phyloP scores from a whole-genome alignment of 2,113 vertebrate genomes.

The Antigone vipio region DNA sequence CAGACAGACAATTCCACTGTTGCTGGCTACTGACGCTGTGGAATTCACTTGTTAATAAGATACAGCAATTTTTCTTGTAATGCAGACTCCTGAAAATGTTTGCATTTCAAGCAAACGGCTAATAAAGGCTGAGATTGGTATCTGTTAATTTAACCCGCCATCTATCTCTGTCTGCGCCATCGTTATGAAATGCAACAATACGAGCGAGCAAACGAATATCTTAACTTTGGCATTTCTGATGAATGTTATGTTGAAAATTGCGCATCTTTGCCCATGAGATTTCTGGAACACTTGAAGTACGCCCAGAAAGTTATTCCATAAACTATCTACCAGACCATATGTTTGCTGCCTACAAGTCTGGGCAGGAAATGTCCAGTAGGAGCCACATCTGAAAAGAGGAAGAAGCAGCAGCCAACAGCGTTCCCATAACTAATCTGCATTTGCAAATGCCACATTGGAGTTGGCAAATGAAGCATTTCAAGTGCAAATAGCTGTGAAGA shows the following conservation, averaged over 20 bases:
- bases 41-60: neutral
- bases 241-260: neutral
- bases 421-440: conserved; percentile 50
- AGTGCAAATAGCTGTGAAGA: conserved; percentile 48
- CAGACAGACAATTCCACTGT: neutral
- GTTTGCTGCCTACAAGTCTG: conserved; percentile 49
- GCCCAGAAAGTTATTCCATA: conserved; percentile 37
- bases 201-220: conserved; percentile 44
- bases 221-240: conserved; percentile 67
- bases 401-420: conserved; percentile 18
- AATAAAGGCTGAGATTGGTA: conserved; percentile 55
- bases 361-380: conserved; percentile 46
- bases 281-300: conserved; percentile 36
- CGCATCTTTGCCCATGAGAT: conserved; percentile 34
- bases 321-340: conserved; percentile 42
- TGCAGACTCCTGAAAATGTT: neutral
- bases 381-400: conserved; percentile 36
- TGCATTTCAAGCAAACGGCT: conserved; percentile 45
- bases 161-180: neutral
- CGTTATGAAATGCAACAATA: conserved; percentile 19
- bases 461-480: conserved; percentile 45
- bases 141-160: conserved; percentile 56
- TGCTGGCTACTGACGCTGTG: neutral
- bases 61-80: neutral
- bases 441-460: conserved; percentile 40